Conservation (phyloP, 2,888 invertebrate species). For the Stegana nigrithorax region DNA sequence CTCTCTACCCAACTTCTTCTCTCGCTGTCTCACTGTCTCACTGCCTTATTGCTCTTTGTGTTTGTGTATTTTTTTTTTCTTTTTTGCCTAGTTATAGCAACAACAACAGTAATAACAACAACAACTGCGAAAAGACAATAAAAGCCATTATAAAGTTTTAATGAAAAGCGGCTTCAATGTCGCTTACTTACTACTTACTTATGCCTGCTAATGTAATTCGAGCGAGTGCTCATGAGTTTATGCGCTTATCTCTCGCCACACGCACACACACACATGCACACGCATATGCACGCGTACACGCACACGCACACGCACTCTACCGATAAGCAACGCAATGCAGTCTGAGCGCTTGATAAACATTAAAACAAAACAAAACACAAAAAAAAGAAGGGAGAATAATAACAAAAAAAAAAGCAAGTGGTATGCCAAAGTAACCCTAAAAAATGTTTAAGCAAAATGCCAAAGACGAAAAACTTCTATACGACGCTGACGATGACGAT, state of each 20-base stretch:
- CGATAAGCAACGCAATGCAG: not conserved
- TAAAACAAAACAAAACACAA: not conserved
- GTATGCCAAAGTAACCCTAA: not conserved
- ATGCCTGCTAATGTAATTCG: not conserved
- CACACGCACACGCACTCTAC: not conserved
- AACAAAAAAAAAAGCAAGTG: not conserved
- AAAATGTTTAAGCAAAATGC: too few species aligned
- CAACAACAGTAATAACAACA: not conserved
- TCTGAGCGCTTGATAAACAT: not conserved
- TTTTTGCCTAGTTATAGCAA: too few species aligned
- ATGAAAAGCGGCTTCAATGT: slow-evolving; percentile 2
- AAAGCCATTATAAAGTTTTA: slow-evolving; percentile 8
- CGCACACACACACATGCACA: not conserved
- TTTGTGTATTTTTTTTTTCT: too few species aligned
- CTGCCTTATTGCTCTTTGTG: too few species aligned
- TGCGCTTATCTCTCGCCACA: not conserved
- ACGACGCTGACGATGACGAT: too few species aligned
- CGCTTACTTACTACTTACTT: not conserved
- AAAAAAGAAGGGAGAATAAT: not conserved
- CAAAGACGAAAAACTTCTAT: too few species aligned
- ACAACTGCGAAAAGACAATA: not conserved
- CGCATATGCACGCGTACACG: too few species aligned
- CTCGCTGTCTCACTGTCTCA: too few species aligned
- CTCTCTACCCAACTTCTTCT: too few species aligned
- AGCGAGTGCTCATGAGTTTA: slow-evolving; percentile 1